A percentile compares a stretch with the other conserved stretches of the same genome.
These are phyloP conservation scores for Tetragnatha montana DNA, from an alignment of 2,888 invertebrate species.

Conservation along the genomic window DNA sequence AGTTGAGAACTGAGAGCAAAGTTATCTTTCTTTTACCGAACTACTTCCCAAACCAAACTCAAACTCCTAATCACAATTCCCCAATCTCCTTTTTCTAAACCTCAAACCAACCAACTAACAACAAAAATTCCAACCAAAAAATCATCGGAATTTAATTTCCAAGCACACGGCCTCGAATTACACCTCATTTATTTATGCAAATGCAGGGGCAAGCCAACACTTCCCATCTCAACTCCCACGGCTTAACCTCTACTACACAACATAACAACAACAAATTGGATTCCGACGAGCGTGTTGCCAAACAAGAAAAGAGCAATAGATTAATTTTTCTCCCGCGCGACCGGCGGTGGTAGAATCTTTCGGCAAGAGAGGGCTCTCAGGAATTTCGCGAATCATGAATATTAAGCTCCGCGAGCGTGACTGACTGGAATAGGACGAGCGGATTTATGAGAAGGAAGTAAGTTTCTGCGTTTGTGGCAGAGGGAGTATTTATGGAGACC, in stretches of 20 bases:
- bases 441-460: background rate
- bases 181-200: background rate
- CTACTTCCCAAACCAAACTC: too few species aligned
- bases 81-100: too few species aligned
- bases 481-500: too few species aligned
- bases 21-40: too few species aligned
- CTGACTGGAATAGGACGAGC: background rate
- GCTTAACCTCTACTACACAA: background rate
- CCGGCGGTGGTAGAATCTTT: background rate
- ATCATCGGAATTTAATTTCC: background rate
- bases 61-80: too few species aligned
- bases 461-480: background rate
- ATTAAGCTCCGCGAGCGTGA: background rate
- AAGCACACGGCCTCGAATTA: background rate
- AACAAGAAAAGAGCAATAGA: background rate
- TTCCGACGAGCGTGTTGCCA: background rate
- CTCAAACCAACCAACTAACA: background rate
- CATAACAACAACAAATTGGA: background rate
- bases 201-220: background rate
- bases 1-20: too few species aligned
- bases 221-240: background rate
- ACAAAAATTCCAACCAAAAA: background rate
- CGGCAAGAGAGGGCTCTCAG: background rate
- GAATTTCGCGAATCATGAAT: background rate
- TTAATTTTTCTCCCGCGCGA: background rate